Evolutionary conservation across 2,888 invertebrate species (phyloP).

Genomic region (Cenopis cana): DNA sequence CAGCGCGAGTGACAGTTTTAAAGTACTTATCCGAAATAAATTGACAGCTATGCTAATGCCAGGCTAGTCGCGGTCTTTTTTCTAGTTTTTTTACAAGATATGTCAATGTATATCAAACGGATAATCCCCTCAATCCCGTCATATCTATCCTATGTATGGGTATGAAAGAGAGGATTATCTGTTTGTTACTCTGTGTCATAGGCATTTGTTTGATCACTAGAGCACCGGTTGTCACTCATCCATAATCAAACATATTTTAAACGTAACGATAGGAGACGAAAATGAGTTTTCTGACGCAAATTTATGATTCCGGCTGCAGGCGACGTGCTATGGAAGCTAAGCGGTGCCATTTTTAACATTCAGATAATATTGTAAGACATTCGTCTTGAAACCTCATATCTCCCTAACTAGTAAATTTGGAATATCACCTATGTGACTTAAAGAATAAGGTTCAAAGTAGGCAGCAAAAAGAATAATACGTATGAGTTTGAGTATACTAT

Average conservation of each 20-base stretch:
- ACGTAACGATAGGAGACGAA: conserved; percentile 31
- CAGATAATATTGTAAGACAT: conserved; percentile 40
- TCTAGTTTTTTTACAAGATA: too few species aligned
- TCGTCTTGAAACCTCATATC: conserved; percentile 25
- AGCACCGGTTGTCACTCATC: background rate
- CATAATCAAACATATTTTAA: conserved; percentile 36
- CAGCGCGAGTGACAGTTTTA: background rate
- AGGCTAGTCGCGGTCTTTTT: too few species aligned
- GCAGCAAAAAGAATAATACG: background rate
- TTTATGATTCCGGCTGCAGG: conserved; percentile 40
- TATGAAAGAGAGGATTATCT: too few species aligned
- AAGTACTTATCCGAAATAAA: too few species aligned
- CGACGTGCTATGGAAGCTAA: conserved; percentile 41
- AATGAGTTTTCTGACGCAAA: conserved; percentile 43
- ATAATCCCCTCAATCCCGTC: too few species aligned
- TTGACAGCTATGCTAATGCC: too few species aligned
- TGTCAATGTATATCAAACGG: too few species aligned
- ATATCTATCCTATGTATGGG: too few species aligned
- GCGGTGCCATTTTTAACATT: conserved; percentile 38
- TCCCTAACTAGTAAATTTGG: background rate
- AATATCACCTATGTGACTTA: background rate
- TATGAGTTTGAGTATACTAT: background rate
- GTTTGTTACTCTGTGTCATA: background rate
- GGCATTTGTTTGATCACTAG: background rate
- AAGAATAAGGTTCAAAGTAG: conserved; percentile 3